Evolutionary conservation across 1,140 invertebrate species (phyloP).

Genomic region (Thereuonema tuberculata): DNA sequence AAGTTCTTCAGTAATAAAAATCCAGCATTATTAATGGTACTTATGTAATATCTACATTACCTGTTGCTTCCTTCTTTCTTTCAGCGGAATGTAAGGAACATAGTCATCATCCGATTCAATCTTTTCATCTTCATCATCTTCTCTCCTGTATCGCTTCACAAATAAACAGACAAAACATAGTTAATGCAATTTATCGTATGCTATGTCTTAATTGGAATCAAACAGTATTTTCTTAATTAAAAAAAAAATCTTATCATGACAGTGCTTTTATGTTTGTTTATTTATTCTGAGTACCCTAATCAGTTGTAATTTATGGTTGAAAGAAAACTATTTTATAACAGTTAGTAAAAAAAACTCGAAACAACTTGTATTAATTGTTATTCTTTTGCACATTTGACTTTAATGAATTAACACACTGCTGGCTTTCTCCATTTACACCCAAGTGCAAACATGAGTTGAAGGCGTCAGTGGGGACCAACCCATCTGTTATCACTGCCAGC

Average conservation of each 20-base stretch:
- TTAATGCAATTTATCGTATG: neutral
- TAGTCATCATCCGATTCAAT: conserved; percentile 57
- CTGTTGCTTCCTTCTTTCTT: conserved; percentile 70
- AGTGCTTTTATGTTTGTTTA: neutral
- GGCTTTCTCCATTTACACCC: too few species aligned
- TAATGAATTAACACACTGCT: too few species aligned
- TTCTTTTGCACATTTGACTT: too few species aligned
- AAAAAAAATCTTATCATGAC: neutral
- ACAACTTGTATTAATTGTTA: too few species aligned
- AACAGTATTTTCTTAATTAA: neutral
- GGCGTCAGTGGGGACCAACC: neutral
- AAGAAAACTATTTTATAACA: too few species aligned
- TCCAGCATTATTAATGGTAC: too few species aligned
- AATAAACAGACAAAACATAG: neutral
- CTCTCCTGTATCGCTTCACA: conserved; percentile 30
- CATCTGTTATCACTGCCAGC: conserved; percentile 4
- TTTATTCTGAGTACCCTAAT: neutral
- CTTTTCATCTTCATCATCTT: conserved; percentile 24
- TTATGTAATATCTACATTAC: too few species aligned
- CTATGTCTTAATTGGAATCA: neutral
- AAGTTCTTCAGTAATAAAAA: too few species aligned
- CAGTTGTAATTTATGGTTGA: neutral
- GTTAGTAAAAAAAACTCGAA: too few species aligned
- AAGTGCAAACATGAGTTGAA: too few species aligned
- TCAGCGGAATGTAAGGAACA: conserved; percentile 78